These are phyloP conservation scores for Crotalus tigris DNA, from an alignment of 2,113 vertebrate species.

Conservation along the genomic window DNA sequence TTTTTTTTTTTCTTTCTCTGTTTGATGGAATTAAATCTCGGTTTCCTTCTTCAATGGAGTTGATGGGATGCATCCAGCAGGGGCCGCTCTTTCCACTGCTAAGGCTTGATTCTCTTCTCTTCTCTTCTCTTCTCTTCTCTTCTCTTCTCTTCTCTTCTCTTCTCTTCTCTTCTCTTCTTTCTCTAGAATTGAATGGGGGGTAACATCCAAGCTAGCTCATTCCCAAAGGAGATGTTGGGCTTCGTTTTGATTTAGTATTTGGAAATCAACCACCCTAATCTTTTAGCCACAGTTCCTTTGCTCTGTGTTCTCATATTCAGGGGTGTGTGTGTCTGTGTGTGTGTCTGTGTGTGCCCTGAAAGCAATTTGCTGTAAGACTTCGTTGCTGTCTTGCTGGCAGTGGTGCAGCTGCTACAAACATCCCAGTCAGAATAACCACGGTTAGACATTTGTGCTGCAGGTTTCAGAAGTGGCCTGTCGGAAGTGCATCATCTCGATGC, in stretches of 20 bases:
- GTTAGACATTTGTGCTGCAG: background rate
- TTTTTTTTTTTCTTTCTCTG: background rate
- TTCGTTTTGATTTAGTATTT: background rate
- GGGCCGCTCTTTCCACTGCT: slow-evolving; percentile 50
- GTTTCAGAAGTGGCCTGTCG: background rate
- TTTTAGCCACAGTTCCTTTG: background rate
- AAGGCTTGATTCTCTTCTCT: background rate
- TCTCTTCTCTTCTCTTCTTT: background rate
- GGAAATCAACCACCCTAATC: background rate
- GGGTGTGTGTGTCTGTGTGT: too few relatives aligned
- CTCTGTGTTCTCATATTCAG: background rate
- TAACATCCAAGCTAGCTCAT: background rate
- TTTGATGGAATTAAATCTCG: background rate
- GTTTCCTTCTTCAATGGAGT: background rate
- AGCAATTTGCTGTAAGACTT: background rate
- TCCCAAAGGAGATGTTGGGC: background rate
- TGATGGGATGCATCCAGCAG: slow-evolving; percentile 31
- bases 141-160: too few relatives aligned
- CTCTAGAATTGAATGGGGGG: background rate
- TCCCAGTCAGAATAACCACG: background rate
- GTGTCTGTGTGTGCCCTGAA: background rate
- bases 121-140: too few relatives aligned
- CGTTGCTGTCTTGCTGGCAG: background rate
- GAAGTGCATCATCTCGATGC: background rate
- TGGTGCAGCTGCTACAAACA: background rate